phyloP scores from a whole-genome alignment of 1,140 invertebrate species.

The Chymomyza costata region DNA sequence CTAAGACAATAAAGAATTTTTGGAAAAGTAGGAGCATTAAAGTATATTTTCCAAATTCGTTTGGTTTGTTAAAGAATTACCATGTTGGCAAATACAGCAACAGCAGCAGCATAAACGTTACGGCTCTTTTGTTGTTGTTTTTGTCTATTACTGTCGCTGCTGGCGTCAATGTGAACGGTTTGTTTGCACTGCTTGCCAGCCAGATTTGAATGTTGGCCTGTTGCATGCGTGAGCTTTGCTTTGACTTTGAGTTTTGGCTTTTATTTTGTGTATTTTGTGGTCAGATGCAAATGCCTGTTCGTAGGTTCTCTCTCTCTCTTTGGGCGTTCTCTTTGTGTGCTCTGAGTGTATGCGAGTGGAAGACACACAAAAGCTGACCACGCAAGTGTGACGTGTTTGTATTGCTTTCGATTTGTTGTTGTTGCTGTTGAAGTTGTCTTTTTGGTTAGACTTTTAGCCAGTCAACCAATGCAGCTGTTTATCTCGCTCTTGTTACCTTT shows the following conservation, averaged over 20 bases:
- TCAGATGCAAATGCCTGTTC: background rate
- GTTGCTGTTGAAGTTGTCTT: slow-evolving; percentile 7
- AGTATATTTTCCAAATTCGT: too few relatives aligned
- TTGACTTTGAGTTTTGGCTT: background rate
- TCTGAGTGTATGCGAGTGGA: background rate
- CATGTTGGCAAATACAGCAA: too few relatives aligned
- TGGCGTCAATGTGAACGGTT: background rate
- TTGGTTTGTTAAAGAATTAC: too few relatives aligned
- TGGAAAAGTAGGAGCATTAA: too few relatives aligned
- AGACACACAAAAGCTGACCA: slow-evolving; percentile 49
- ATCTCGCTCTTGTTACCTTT: slow-evolving; percentile 7
- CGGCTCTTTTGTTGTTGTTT: background rate
- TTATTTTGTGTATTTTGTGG: too few relatives aligned
- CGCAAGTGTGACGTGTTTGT: slow-evolving; percentile 59
- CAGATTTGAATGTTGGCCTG: too few relatives aligned
- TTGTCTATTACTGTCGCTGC: background rate
- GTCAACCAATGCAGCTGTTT: slow-evolving; percentile 59
- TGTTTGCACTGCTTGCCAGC: background rate
- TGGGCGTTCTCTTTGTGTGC: slow-evolving; percentile 13
- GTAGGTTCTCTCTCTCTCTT: slow-evolving; percentile 1
- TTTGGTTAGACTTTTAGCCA: slow-evolving; percentile 33
- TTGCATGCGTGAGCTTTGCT: slow-evolving; percentile 6
- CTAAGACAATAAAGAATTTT: too few relatives aligned
- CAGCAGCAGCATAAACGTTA: too few relatives aligned
- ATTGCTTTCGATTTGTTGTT: too few relatives aligned